Base-by-base conservation (phyloP, 1,140 invertebrate genomes). In the Hesperophylax magnus region DNA sequence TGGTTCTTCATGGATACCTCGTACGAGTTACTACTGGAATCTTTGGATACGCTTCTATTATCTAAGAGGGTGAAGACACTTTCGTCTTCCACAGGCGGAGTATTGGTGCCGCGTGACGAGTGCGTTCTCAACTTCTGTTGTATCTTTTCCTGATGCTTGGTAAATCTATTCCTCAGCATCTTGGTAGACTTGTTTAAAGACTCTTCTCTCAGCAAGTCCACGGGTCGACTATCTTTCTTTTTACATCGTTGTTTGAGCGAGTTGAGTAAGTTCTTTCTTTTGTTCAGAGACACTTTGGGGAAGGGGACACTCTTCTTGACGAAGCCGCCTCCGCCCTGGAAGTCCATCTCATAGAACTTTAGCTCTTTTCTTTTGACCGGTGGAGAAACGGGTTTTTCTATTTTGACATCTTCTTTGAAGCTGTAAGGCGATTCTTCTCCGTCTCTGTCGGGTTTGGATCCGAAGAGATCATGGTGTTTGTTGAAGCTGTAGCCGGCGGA, bases 271-370 rank as follows among this genome's bases (percentile, higher is more conserved):
- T 81, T 84, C 67, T 84, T 87, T 61, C 86, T 90, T 89, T 85
- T 89, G 87, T 86, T 89, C 87, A 84, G 91, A 89, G 76, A 90
- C 85, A 82, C 89, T 90, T 92, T 91, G 15, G 91, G 91, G 84
- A 92, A 92, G 58, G 92, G 91, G 69, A 92, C 90, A 80, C 91
- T 91, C 86, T 92, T 92, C 84, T 92, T 93, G 7, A 91, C 92
- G 85, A 91, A 92, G 75, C 92, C 92, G 82, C 90, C 90, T 81
- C 90, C 90, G 60, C 90, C 91, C 47, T 88, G 89, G 79, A 91
- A 92, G 47, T 88, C 83, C 65, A 84, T 84, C 77, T 85, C 84
- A 63, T 85, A 83, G 34, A 85, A 79, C 69, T 81, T 78, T 14
- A 81, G 60, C 47, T 81, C 72, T 67, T 84, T 82, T 76, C 72